These are phyloP conservation scores for Medauroidea extradentata DNA, from an alignment of 1,140 invertebrate species.

Conservation along the genomic window DNA sequence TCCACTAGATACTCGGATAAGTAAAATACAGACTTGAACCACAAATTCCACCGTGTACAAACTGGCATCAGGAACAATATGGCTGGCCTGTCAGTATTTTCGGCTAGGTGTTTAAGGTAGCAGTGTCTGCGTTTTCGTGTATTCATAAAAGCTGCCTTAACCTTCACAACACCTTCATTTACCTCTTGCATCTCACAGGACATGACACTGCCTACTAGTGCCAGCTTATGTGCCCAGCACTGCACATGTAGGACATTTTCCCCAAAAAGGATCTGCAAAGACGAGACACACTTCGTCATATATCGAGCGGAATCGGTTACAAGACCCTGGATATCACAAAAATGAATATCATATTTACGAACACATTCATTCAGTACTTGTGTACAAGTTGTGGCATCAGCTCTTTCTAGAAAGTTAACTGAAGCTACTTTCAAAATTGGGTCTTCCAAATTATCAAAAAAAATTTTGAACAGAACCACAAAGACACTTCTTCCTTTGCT, in stretches of 20 bases:
- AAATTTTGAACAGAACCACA: neutral
- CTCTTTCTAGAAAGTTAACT: neutral
- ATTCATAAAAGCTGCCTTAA: neutral
- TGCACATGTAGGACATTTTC: neutral
- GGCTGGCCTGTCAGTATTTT: neutral
- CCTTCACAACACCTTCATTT: neutral
- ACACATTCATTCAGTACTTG: too few relatives aligned
- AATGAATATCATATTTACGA: neutral
- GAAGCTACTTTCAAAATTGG: neutral
- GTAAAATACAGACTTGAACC: neutral
- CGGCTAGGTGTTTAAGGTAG: neutral
- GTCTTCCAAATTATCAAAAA: neutral
- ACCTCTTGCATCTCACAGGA: neutral
- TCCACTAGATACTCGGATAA: neutral
- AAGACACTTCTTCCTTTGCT: neutral
- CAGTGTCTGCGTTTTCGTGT: conserved; percentile 1
- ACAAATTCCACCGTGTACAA: neutral
- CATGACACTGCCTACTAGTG: neutral
- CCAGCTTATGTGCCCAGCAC: neutral
- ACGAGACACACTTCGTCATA: neutral
- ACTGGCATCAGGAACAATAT: conserved; percentile 1
- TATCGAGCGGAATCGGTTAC: neutral
- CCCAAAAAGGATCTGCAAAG: neutral
- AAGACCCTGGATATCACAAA: neutral
- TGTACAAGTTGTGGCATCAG: neutral